A percentile compares a stretch with the other conserved stretches of the same genome.
These are phyloP conservation scores for Sitobion miscanthi DNA, from an alignment of 1,140 invertebrate species.

Conservation along the genomic window DNA sequence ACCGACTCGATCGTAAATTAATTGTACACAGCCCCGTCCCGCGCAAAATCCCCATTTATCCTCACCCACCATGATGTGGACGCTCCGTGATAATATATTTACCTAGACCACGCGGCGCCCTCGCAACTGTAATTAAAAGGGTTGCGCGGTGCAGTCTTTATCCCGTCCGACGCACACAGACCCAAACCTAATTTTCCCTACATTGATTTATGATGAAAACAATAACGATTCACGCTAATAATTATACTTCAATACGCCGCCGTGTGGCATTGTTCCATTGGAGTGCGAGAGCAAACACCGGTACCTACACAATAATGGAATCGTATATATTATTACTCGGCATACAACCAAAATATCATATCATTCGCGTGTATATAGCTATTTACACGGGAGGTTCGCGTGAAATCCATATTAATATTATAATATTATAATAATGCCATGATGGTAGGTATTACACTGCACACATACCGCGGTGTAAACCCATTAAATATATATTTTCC, in stretches of 20 bases:
- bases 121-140: slow-evolving; percentile 17
- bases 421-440: too few relatives aligned
- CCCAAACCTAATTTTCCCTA: neutral
- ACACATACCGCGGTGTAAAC: neutral
- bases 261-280: neutral
- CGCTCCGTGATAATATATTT: neutral
- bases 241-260: neutral
- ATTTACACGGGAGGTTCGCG: neutral
- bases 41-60: neutral
- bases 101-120: neutral
- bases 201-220: slow-evolving; percentile 22
- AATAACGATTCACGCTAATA: slow-evolving; percentile 12
- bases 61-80: too few relatives aligned
- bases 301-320: neutral
- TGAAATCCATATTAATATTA: neutral
- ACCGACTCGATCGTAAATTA: neutral
- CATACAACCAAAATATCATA: neutral
- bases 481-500: neutral
- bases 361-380: neutral
- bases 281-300: neutral
- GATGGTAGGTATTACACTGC: neutral
- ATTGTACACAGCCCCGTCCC: neutral
- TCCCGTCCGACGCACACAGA: neutral
- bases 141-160: neutral
- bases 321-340: slow-evolving; percentile 1